Evolutionary conservation across 2,797 vertebrate genomes (phyloP).

Genomic region (Calcarius lapponicus): DNA sequence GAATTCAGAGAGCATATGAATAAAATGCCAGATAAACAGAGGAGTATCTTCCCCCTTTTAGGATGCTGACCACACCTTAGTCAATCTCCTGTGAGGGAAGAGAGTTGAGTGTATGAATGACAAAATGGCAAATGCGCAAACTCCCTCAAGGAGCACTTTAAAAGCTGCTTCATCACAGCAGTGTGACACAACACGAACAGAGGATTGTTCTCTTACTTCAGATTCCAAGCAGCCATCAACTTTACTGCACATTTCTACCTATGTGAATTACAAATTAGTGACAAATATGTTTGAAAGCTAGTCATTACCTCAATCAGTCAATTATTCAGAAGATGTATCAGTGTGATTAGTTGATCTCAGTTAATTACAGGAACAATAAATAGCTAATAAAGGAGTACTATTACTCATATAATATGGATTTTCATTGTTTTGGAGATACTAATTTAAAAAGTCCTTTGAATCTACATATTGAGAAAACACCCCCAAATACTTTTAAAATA

Average conservation of each 20-base stretch:
- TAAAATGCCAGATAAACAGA: neutral
- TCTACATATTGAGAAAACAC: neutral
- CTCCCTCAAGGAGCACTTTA: neutral
- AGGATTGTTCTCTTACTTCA: neutral
- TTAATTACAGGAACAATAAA: constrained; percentile 55
- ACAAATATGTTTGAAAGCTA: constrained; percentile 15
- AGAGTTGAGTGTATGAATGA: neutral
- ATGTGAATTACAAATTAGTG: constrained; percentile 31
- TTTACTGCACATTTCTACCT: constrained; percentile 26
- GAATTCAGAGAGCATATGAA: neutral
- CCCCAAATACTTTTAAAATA: neutral
- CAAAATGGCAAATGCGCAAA: neutral
- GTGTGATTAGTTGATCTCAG: constrained; percentile 36
- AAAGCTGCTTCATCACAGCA: constrained; percentile 19
- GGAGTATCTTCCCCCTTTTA: neutral
- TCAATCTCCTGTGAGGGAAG: neutral
- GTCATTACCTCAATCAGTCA: constrained; percentile 48
- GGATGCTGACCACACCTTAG: neutral
- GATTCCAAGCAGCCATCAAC: neutral
- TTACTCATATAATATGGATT: constrained; percentile 17
- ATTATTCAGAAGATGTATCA: constrained; percentile 33
- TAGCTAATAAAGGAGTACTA: constrained; percentile 9
- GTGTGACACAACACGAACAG: neutral
- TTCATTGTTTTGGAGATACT: neutral
- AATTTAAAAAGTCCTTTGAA: neutral